Evolutionary conservation across 2,113 vertebrate genomes (phyloP), one percentile per base, ranked within the genome.

Genomic region (Mustela lutreola): DNA sequence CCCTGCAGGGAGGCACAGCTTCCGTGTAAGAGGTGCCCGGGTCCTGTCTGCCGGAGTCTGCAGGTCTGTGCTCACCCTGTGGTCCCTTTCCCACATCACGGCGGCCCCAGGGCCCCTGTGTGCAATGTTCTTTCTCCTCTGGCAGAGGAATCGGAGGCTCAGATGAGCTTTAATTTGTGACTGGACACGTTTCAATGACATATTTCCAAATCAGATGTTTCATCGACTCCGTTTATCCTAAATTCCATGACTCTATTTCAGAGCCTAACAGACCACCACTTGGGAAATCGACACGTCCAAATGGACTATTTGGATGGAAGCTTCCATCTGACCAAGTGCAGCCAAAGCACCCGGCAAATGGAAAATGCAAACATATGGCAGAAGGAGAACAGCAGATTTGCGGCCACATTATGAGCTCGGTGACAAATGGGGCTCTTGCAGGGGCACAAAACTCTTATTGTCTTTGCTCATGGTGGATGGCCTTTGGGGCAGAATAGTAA

Each of bases 131-230:
- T 60, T 22, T 65, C 45, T 65, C 26, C 24, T 45, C 65, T 79
- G 79, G 48, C 71, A 42, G 19, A 7, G 28, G 63, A 33, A 75
- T 2, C 0, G 0, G 1, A 65, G 89, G 65, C 48, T 87, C 48
- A 1, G 33, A 45, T 81, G 82, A 86, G 94, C 83, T 94, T 58
- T 89, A 56, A 92, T 94, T 58, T 90, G 90, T 45, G 87, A 33
- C 88, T 96, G 92, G 92, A 93, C 58, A n/a, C 4, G 0, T 94
- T 96, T 95, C 97, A 89, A 53, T 78, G 56, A 62, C 85, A 16
- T 9, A 50, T 71, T 95, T 93, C 91, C 97, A 80, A 87, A 73
- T 93, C 75, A 62, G 92, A 97, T 91, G 94, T 87, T 95, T 89
- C 84, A 89, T 86, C 91, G 67, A 62, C 56, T 76, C 63, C 71